Conservation (phyloP, 2,113 vertebrate genomes). For the Pluvianellus socialis region DNA sequence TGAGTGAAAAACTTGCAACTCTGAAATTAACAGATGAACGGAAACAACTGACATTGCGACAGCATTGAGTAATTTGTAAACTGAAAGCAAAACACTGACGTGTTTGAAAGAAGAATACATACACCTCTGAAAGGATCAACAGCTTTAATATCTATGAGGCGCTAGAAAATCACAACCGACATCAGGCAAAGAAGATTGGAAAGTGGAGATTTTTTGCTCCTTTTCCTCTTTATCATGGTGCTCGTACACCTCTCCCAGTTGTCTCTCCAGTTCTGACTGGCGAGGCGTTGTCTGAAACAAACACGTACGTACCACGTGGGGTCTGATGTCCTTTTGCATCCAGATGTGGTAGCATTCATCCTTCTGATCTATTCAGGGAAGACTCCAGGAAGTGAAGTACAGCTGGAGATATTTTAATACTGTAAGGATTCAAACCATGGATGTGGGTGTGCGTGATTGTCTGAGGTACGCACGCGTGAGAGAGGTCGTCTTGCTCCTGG, state of each 20-base stretch:
- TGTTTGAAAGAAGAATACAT: slow-evolving; percentile 55
- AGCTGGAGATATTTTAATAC: slow-evolving; percentile 7
- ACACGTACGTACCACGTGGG: neutral
- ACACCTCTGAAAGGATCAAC: slow-evolving; percentile 72
- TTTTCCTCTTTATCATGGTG: slow-evolving; percentile 10
- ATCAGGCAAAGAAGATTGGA: slow-evolving; percentile 5
- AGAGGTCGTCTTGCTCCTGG: neutral
- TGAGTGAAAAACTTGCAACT: slow-evolving; percentile 66
- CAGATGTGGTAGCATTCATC: neutral
- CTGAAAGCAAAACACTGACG: slow-evolving; percentile 55
- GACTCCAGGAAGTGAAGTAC: slow-evolving; percentile 5
- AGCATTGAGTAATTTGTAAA: slow-evolving; percentile 10
- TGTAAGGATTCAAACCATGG: neutral
- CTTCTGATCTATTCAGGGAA: slow-evolving; percentile 29
- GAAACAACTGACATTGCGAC: slow-evolving; percentile 59
- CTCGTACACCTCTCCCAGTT: neutral
- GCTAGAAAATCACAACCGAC: slow-evolving; percentile 37
- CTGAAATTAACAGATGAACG: slow-evolving; percentile 54
- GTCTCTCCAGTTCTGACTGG: neutral
- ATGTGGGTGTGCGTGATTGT: neutral
- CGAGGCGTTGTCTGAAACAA: neutral
- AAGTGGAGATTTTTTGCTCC: neutral
- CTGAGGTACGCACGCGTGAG: neutral
- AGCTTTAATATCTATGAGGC: slow-evolving; percentile 66
- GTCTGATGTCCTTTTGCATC: neutral